phyloP scores from a whole-genome alignment of 2,888 invertebrate species.

The Xylocampa areola region DNA sequence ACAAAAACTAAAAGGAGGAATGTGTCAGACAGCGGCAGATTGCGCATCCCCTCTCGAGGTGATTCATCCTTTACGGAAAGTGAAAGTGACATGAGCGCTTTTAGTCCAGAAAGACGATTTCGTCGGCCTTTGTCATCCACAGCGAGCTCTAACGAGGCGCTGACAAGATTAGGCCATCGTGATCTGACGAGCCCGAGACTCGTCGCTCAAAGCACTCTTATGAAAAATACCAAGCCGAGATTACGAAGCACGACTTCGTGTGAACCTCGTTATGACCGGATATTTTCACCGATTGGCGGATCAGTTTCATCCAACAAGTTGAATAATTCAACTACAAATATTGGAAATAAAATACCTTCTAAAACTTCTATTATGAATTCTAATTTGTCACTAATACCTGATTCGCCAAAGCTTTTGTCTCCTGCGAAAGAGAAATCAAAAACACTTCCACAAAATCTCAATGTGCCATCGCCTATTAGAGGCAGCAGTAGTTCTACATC shows the following conservation, averaged over 20 bases:
- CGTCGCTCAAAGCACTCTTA: constrained; percentile 76
- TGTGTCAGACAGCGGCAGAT: constrained; percentile 71
- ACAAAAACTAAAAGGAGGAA: constrained; percentile 76
- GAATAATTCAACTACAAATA: constrained; percentile 79
- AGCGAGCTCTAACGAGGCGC: constrained; percentile 83
- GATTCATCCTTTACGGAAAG: constrained; percentile 85
- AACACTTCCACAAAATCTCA: constrained; percentile 90
- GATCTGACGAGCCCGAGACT: constrained; percentile 82
- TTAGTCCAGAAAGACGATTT: constrained; percentile 80
- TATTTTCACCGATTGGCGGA: constrained; percentile 81
- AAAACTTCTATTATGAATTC: constrained; percentile 82
- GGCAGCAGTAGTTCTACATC: constrained; percentile 85
- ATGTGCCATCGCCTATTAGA: constrained; percentile 83
- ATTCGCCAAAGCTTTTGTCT: constrained; percentile 83
- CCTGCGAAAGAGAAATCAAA: constrained; percentile 89
- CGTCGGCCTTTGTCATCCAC: constrained; percentile 84
- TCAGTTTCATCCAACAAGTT: constrained; percentile 82
- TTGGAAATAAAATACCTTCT: constrained; percentile 73
- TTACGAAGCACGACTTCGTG: constrained; percentile 83
- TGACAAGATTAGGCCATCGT: constrained; percentile 79
- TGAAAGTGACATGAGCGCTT: constrained; percentile 83
- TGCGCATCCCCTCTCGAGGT: constrained; percentile 74
- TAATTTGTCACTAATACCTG: constrained; percentile 84
- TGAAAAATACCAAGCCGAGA: constrained; percentile 78
- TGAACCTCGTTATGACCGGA: constrained; percentile 85